A percentile compares a stretch with the other conserved stretches of the same genome.
phyloP scores from a whole-genome alignment of 2,797 vertebrate genomes.

The Pseudotriccus pelzelni region DNA sequence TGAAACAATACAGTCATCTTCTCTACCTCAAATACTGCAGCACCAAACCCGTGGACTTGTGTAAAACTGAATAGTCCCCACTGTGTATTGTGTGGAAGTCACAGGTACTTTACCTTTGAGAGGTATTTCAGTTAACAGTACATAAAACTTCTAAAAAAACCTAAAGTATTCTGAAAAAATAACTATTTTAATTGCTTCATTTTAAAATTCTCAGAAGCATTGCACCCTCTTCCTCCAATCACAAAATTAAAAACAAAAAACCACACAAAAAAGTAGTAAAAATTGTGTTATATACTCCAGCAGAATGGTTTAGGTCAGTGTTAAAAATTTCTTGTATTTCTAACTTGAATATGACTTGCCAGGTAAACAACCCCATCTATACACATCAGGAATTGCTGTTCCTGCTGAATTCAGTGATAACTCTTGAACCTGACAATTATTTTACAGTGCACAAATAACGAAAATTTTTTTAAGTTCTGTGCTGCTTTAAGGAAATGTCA shows the following conservation, averaged over 20 bases:
- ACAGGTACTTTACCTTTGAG: background rate
- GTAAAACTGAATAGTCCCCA: background rate
- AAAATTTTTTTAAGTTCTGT: background rate
- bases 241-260: background rate
- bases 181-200: background rate
- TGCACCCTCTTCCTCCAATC: background rate
- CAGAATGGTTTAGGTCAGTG: background rate
- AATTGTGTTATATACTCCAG: background rate
- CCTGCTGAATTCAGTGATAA: background rate
- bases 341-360: background rate
- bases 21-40: background rate
- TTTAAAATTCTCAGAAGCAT: background rate
- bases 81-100: background rate
- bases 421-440: background rate
- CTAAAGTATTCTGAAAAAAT: background rate
- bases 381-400: background rate
- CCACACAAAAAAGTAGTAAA: background rate
- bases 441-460: background rate
- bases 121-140: background rate
- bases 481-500: background rate
- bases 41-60: background rate
- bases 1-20: conserved; percentile 26
- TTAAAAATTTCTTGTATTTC: background rate
- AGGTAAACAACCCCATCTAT: background rate
- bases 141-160: background rate